Percentiles rank a stretch among this genome's conserved stretches.
Conservation (phyloP, 2,888 invertebrate species). For the Hypomecis punctinalis region DNA sequence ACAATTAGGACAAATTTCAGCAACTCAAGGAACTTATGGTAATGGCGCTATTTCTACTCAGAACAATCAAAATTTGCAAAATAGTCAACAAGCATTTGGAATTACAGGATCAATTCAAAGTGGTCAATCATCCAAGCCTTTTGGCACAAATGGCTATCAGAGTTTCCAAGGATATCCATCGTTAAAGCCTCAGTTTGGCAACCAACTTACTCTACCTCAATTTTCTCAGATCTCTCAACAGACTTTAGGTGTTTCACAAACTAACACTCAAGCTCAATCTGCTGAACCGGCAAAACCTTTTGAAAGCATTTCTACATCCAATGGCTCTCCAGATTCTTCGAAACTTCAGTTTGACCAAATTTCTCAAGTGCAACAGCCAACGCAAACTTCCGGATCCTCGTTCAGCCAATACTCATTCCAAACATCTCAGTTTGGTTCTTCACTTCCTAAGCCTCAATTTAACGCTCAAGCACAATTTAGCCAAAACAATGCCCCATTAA, state of each 20-base stretch:
- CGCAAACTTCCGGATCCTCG: conserved; percentile 17
- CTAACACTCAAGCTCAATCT: conserved; percentile 19
- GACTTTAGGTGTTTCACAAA: conserved; percentile 16
- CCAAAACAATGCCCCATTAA: conserved; percentile 23
- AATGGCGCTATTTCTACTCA: conserved; percentile 7
- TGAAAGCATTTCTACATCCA: conserved; percentile 17
- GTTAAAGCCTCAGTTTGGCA: conserved; percentile 33
- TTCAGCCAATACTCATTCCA: conserved; percentile 31
- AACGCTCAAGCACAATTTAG: conserved; percentile 35
- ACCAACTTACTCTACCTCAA: conserved; percentile 29
- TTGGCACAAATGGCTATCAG: conserved; percentile 18
- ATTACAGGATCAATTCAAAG: conserved; percentile 12
- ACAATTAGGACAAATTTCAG: conserved; percentile 11
- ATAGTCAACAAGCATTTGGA: conserved; percentile 16
- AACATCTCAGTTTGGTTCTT: conserved; percentile 41
- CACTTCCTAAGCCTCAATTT: conserved; percentile 41
- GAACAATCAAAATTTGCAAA: conserved; percentile 11
- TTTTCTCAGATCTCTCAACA: conserved; percentile 27
- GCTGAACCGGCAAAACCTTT: conserved; percentile 16
- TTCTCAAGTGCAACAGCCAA: conserved; percentile 19
- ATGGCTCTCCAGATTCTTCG: conserved; percentile 10
- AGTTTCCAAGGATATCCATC: conserved; percentile 27
- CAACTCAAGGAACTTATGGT: conserved; percentile 11
- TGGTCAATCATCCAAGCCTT: conserved; percentile 17
- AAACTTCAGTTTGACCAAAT: conserved; percentile 33